Conservation (phyloP, 2,888 invertebrate genomes). For the Sturmia bella region DNA sequence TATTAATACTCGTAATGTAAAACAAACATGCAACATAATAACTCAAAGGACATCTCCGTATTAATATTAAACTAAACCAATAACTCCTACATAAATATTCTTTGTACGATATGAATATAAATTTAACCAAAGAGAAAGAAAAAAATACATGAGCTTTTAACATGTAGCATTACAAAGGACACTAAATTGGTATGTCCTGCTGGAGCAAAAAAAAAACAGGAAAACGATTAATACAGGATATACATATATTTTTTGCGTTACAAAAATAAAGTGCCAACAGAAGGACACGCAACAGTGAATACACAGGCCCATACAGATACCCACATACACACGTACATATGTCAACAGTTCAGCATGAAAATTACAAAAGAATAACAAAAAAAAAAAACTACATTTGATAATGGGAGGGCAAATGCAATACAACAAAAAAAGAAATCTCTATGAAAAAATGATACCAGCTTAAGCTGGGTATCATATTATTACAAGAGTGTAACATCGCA, state of each 20-base stretch:
- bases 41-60: constrained; percentile 34
- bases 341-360: background rate
- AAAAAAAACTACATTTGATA: constrained; percentile 66
- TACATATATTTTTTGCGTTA: constrained; percentile 37
- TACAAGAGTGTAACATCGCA: constrained; percentile 71
- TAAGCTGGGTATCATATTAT: constrained; percentile 70
- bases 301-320: background rate
- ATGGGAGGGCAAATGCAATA: background rate
- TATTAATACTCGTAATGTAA: background rate
- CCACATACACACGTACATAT: background rate
- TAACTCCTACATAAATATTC: background rate
- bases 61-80: constrained; percentile 10
- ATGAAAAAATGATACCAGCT: constrained; percentile 44
- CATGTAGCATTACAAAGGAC: constrained; percentile 78
- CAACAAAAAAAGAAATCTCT: constrained; percentile 20
- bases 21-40: constrained; percentile 35
- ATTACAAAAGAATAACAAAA: constrained; percentile 46
- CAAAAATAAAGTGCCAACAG: constrained; percentile 67
- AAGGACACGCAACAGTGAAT: constrained; percentile 65
- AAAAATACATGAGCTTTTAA: constrained; percentile 76
- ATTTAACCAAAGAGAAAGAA: constrained; percentile 22
- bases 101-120: constrained; percentile 7
- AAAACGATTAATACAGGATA: constrained; percentile 61
- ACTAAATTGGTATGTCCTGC: constrained; percentile 78
- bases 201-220: constrained; percentile 47